A percentile compares a stretch with the other conserved stretches of the same genome.
phyloP scores from a whole-genome alignment of 1,140 invertebrate genomes.

The Fopius arisanus region DNA sequence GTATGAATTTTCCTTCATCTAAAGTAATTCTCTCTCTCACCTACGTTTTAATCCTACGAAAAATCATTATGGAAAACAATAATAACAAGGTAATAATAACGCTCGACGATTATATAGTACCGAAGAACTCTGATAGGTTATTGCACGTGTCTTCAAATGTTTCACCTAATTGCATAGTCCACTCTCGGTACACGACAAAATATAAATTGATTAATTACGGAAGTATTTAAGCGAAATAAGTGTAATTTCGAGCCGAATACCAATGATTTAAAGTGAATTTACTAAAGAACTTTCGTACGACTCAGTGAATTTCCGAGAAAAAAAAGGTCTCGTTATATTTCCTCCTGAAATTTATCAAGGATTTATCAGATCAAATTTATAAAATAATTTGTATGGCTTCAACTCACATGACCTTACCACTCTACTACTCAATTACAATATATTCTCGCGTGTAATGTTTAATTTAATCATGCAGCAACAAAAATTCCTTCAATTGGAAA shows the following conservation, averaged over 20 bases:
- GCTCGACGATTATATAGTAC: not conserved
- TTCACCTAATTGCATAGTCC: not conserved
- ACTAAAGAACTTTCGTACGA: too few species aligned
- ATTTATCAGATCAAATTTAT: too few species aligned
- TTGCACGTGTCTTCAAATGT: not conserved
- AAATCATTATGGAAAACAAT: not conserved
- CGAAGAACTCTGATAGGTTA: not conserved
- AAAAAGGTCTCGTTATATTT: too few species aligned
- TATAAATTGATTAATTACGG: not conserved
- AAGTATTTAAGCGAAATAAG: too few species aligned
- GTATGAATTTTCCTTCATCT: conserved; percentile 14
- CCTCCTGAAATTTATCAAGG: too few species aligned
- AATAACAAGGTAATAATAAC: conserved; percentile 1
- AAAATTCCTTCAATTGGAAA: not conserved
- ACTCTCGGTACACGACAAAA: not conserved
- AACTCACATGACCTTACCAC: too few species aligned
- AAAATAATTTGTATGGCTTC: too few species aligned
- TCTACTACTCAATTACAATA: not conserved
- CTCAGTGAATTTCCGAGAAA: too few species aligned
- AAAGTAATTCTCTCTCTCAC: not conserved
- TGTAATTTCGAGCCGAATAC: too few species aligned
- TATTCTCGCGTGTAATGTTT: not conserved
- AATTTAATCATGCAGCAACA: not conserved
- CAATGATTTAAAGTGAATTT: too few species aligned
- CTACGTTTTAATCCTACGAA: not conserved